Base-by-base conservation (phyloP, 2,113 vertebrate genomes). In the Verasper variegatus region DNA sequence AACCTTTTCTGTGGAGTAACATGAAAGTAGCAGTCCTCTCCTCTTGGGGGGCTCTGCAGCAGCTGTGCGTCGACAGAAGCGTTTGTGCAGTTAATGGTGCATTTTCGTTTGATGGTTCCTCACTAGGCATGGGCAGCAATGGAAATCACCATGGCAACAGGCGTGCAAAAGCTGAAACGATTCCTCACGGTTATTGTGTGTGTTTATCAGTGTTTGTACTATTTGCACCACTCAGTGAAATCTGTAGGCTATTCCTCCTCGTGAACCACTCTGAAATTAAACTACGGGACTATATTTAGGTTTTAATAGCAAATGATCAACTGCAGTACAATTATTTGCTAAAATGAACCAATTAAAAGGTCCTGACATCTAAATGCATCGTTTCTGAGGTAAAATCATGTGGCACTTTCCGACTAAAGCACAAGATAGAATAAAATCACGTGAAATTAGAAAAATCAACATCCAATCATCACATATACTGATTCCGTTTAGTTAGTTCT, bases 71-170 rank as follows among this genome's bases (percentile, higher is more conserved):
- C 56, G 13, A n/a, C 47, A 74, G 18, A 37, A 15, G 42, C 65
- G 42, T 70, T 51, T 64, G 1, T 58, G 70, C 56, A 65, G 23
- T 75, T 80, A 79, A 85, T 55, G 67, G 68, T 71, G 85, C 66
- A 26, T 80, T 75, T 81, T 71, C 67, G 85, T 88, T 91, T 89
- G 81, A 92, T 86, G 81, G 76, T 86, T 54, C 68, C 77, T 78
- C 82, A 59, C 80, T 7, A 63, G 61, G 70, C 75, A 81, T 37
- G 65, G 77, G 58, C 81, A 84, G 78, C 80, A 74, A 81, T 82
- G 57, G 76, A n/a, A 59, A 86, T 93, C 82, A 59, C 92, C 91
- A 92, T 92, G 88, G 92, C 83, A 92, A 93, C 92, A 71, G 76
- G 26, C 63, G 21, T 87, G 76, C 58, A 2, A 56, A 80, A 70